A percentile compares a stretch with the other conserved stretches of the same genome.
phyloP scores from a whole-genome alignment of 2,113 vertebrate species.

The Craseonycteris thonglongyai region DNA sequence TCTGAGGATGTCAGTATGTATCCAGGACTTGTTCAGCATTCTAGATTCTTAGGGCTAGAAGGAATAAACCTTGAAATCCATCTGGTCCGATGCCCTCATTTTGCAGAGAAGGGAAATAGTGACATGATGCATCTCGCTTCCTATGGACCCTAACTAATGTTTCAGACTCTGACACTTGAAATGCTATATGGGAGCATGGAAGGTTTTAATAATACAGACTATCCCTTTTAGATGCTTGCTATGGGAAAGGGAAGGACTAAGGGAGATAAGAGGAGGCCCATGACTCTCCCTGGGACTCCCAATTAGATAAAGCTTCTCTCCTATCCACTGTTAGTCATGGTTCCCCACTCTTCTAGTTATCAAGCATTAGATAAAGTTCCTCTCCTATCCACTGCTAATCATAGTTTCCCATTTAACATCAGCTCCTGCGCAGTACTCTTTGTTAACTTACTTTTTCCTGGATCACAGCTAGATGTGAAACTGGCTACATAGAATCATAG shows the following conservation, averaged over 20 bases:
- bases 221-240: background rate
- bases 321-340: background rate
- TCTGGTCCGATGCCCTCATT: background rate
- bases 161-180: background rate
- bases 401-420: background rate
- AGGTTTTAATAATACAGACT: background rate
- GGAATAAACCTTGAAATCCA: background rate
- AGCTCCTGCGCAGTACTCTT: background rate
- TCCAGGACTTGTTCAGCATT: background rate
- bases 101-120: background rate
- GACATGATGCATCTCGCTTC: background rate
- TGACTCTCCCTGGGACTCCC: accelerated
- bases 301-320: background rate
- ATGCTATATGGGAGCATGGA: background rate
- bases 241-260: background rate
- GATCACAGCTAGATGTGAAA: background rate
- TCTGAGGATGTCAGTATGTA: constrained; percentile 95
- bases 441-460: background rate
- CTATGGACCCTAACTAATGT: background rate
- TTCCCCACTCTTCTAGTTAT: no score
- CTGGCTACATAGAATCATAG: background rate
- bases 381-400: background rate
- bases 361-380: no score
- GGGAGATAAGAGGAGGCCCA: background rate
- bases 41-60: background rate